A percentile compares a stretch with the other conserved stretches of the same genome.
phyloP scores from a whole-genome alignment of 2,797 vertebrate genomes.

The Urosaurus nigricauda region DNA sequence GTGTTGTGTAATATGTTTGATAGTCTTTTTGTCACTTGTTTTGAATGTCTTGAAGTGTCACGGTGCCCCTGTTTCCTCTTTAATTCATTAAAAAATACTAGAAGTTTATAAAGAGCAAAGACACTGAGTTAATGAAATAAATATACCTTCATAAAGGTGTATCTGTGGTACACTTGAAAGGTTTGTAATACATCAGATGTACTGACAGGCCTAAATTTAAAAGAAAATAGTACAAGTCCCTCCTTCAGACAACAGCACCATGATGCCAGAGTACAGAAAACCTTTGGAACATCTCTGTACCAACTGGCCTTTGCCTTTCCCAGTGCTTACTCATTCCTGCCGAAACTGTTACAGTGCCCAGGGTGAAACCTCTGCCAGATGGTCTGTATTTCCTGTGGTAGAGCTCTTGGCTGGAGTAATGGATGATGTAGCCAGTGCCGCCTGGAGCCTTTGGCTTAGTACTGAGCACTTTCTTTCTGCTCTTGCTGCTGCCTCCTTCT shows the following conservation, averaged over 20 bases:
- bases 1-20: background rate
- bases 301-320: background rate
- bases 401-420: background rate
- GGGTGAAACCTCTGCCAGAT: slow-evolving; percentile 24
- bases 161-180: background rate
- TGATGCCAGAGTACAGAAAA: background rate
- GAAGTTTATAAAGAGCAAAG: background rate
- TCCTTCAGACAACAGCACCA: background rate
- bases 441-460: slow-evolving; percentile 11
- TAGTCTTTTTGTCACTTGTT: background rate
- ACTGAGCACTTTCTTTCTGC: background rate
- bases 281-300: background rate
- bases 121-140: background rate
- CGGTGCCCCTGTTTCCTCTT: background rate
- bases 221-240: background rate
- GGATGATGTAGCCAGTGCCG: slow-evolving; percentile 28
- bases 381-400: slow-evolving; percentile 35
- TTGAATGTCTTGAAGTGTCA: background rate
- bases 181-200: background rate
- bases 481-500: background rate
- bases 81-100: background rate
- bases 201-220: background rate
- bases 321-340: slow-evolving; percentile 30
- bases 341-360: slow-evolving; percentile 1
- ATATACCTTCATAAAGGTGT: background rate